Conservation (phyloP, 2,797 vertebrate species). For the Catamblyrhynchus diadema region DNA sequence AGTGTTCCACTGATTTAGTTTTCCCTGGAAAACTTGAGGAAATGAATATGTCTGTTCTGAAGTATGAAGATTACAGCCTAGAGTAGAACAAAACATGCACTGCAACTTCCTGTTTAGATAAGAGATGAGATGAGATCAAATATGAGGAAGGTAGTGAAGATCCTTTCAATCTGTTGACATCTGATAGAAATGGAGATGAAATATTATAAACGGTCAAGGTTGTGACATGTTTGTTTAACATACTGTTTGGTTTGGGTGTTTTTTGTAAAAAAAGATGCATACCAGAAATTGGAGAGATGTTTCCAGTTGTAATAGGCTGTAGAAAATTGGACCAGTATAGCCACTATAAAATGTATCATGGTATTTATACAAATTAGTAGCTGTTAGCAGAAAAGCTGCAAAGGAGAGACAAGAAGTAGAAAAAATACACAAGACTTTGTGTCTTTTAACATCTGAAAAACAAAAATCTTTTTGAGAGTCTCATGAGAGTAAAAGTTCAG, state of each 20-base stretch:
- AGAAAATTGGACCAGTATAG: not conserved
- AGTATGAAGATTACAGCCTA: not conserved
- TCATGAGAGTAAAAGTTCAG: not conserved
- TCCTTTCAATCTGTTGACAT: not conserved
- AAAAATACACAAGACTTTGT: not conserved
- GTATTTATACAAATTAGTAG: not conserved
- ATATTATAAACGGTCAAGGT: not conserved
- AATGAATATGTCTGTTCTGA: not conserved
- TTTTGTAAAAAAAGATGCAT: not conserved
- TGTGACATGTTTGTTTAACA: not conserved
- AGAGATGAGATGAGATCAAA: not conserved
- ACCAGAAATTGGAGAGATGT: not conserved
- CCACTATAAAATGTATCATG: not conserved
- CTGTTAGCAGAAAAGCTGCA: not conserved
- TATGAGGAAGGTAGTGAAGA: not conserved
- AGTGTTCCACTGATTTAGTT: not conserved
- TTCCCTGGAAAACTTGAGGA: not conserved
- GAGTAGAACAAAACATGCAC: not conserved
- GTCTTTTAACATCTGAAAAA: not conserved
- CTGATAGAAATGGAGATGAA: not conserved
- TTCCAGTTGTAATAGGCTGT: not conserved
- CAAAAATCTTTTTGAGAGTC: not conserved
- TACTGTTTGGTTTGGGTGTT: fast-evolving
- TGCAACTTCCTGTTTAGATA: not conserved
- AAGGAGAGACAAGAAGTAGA: not conserved